Percentiles rank a stretch among this genome's conserved stretches.
phyloP scores from a whole-genome alignment of 1,140 invertebrate species.

The Drosophila paulistorum region DNA sequence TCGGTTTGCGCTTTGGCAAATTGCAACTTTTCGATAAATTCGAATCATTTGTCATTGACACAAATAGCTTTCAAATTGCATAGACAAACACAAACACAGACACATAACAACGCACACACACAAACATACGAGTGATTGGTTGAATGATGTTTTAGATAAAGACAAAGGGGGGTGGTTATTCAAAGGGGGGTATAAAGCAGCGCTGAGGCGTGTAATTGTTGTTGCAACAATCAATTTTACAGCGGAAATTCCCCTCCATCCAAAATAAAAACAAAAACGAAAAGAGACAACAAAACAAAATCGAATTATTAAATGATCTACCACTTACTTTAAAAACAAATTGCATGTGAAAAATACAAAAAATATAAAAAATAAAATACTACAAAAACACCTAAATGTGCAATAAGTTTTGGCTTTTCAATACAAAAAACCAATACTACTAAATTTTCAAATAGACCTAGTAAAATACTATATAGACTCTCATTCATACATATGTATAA shows the following conservation, averaged over 20 bases:
- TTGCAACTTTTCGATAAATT: conserved; percentile 80
- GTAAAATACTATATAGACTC: not conserved
- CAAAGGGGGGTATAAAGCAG: not conserved
- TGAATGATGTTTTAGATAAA: no score
- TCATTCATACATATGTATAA: not conserved
- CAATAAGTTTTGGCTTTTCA: no score
- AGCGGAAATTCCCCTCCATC: conserved; percentile 59
- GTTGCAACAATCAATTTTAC: conserved; percentile 54
- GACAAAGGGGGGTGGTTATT: conserved; percentile 7
- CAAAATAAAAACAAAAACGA: conserved; percentile 34
- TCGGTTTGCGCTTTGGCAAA: conserved; percentile 68
- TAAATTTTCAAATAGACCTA: not conserved
- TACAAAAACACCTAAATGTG: not conserved
- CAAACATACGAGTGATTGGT: conserved; percentile 28
- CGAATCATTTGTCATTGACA: conserved; percentile 82
- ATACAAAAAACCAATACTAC: not conserved
- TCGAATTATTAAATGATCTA: not conserved
- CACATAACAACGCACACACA: conserved; percentile 26
- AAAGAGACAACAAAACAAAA: not conserved
- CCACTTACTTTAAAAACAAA: not conserved
- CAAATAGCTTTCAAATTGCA: conserved; percentile 81
- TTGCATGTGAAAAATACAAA: not conserved
- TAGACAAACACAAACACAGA: conserved; percentile 51
- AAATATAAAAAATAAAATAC: not conserved
- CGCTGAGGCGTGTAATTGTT: conserved; percentile 46